These are phyloP conservation scores for Macrocentrus cingulum DNA, from an alignment of 1,140 invertebrate species.

Conservation along the genomic window DNA sequence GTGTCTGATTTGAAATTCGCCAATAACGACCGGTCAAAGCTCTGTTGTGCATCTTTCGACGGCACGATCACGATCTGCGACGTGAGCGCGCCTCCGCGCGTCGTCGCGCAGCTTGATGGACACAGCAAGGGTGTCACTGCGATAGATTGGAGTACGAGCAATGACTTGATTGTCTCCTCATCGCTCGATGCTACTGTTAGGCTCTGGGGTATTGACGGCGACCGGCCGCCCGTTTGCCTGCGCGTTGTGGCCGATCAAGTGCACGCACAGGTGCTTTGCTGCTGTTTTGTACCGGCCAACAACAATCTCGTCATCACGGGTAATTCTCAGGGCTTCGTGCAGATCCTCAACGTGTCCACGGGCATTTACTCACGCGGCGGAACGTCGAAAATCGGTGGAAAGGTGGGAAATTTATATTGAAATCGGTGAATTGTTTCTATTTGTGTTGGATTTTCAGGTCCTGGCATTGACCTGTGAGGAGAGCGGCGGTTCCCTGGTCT, in stretches of 20 bases:
- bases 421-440: too few species aligned
- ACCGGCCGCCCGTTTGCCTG: constrained; percentile 61
- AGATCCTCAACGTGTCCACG: constrained; percentile 84
- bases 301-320: constrained; percentile 87
- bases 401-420: constrained; percentile 53
- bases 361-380: constrained; percentile 78
- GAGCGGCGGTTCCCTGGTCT: constrained; percentile 69
- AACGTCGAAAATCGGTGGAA: constrained; percentile 73
- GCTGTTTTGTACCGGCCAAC: constrained; percentile 82
- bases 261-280: constrained; percentile 69
- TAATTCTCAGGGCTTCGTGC: constrained; percentile 74
- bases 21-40: constrained; percentile 78
- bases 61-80: constrained; percentile 81
- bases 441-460: too few species aligned
- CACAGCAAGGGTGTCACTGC: constrained; percentile 78
- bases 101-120: constrained; percentile 73
- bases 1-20: constrained; percentile 87
- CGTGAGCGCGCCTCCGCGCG: constrained; percentile 65
- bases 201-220: constrained; percentile 68
- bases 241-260: constrained; percentile 68
- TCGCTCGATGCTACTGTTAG: constrained; percentile 75
- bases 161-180: constrained; percentile 80
- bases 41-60: constrained; percentile 82
- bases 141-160: constrained; percentile 83
- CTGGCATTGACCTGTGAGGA: constrained; percentile 77